phyloP scores from a whole-genome alignment of 2,113 vertebrate species.

The Murina feae region DNA sequence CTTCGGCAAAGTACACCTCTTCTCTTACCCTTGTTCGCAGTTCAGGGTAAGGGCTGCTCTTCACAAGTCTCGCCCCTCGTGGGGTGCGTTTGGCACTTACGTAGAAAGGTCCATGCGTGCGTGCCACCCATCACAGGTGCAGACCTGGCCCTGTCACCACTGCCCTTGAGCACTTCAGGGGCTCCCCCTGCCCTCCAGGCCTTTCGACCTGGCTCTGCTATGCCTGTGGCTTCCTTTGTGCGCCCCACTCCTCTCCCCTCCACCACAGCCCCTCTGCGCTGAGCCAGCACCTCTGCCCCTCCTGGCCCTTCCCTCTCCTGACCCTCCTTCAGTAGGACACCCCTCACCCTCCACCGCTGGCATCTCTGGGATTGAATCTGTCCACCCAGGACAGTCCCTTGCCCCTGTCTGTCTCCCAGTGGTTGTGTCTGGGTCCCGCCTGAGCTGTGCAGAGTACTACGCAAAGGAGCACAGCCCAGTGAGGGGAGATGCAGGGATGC shows the following conservation, averaged over 20 bases:
- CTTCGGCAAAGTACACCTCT: conserved; percentile 98
- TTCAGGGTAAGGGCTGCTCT: conserved; percentile 86
- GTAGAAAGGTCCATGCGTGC: rapidly evolving
- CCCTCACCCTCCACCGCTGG: neutral
- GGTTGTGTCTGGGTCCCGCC: neutral
- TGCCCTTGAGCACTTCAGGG: neutral
- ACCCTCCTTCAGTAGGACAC: neutral
- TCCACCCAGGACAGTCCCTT: rapidly evolving
- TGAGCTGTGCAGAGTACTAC: neutral
- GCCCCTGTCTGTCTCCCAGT: rapidly evolving
- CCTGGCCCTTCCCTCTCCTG: neutral
- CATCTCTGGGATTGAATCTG: rapidly evolving
- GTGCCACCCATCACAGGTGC: rapidly evolving
- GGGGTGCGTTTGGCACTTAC: too few species aligned
- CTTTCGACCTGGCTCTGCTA: rapidly evolving
- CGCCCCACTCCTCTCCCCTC: neutral
- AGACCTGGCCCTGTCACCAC: rapidly evolving
- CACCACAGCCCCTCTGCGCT: neutral
- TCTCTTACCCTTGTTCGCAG: conserved; percentile 94
- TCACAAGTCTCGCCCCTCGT: rapidly evolving
- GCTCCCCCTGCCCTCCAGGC: neutral
- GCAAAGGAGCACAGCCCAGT: rapidly evolving
- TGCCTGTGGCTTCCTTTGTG: rapidly evolving
- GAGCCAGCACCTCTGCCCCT: neutral
- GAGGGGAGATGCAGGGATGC: neutral